Conservation (phyloP, 2,888 invertebrate genomes). For the Sepioteuthis lessoniana region DNA sequence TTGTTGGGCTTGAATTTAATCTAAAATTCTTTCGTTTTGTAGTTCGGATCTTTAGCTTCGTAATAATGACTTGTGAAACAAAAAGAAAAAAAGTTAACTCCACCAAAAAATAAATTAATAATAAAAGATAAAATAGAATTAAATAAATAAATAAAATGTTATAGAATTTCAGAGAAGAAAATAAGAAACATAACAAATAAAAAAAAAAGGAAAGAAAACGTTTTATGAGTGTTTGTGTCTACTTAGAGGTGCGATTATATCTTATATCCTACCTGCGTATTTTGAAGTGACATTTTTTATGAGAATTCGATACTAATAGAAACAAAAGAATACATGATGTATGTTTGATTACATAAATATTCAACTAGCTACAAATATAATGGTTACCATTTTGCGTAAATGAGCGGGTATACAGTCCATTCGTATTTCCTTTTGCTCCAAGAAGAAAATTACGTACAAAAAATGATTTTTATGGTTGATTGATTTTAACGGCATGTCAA, state of each 20-base stretch:
- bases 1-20: conserved; percentile 17
- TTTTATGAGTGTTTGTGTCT: neutral
- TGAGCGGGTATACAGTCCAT: no score
- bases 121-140: no score
- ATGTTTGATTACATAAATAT: neutral
- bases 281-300: neutral
- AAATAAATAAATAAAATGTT: no score
- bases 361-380: neutral
- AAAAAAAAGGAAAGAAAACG: neutral
- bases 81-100: no score
- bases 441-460: no score
- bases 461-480: no score
- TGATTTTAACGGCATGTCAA: no score
- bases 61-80: neutral
- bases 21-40: neutral
- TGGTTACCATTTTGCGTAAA: neutral
- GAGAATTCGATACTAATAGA: neutral
- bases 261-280: neutral
- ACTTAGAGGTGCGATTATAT: neutral
- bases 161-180: neutral
- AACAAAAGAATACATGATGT: neutral
- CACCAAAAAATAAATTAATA: no score
- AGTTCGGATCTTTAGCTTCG: neutral
- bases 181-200: neutral
- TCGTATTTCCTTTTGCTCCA: no score